These are phyloP conservation scores for Bellardia pandia DNA, from an alignment of 2,888 invertebrate genomes.

Conservation along the genomic window DNA sequence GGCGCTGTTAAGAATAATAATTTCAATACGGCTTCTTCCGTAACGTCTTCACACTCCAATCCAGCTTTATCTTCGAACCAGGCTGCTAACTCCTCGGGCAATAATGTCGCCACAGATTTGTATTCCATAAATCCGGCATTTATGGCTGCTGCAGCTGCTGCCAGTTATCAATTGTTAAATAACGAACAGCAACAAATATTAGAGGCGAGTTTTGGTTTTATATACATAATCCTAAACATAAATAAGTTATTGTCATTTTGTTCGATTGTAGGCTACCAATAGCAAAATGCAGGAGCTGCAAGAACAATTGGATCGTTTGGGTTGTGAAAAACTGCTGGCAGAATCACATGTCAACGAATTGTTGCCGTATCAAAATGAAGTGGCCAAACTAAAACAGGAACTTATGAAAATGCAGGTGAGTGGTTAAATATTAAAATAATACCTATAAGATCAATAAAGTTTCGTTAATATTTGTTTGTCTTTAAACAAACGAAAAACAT, in stretches of 20 bases:
- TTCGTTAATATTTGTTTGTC: no score
- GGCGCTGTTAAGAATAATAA: conserved; percentile 77
- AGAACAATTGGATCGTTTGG: conserved; percentile 87
- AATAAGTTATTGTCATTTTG: neutral
- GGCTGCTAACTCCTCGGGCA: conserved; percentile 59
- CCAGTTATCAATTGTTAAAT: conserved; percentile 79
- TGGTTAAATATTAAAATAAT: neutral
- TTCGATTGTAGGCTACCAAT: conserved; percentile 78
- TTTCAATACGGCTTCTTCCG: conserved; percentile 62
- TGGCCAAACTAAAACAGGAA: conserved; percentile 88
- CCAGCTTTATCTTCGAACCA: conserved; percentile 69
- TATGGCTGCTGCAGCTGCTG: conserved; percentile 77
- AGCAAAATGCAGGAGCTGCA: conserved; percentile 87
- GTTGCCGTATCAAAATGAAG: conserved; percentile 88
- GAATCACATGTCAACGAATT: conserved; percentile 87
- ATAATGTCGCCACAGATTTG: conserved; percentile 71
- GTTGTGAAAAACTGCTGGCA: conserved; percentile 87
- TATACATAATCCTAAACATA: neutral
- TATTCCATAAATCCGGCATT: conserved; percentile 77
- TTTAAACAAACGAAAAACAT: no score
- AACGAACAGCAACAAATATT: conserved; percentile 80
- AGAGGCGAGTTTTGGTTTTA: conserved; percentile 76
- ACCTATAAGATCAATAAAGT: no score
- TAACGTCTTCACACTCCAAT: conserved; percentile 66
- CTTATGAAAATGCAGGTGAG: conserved; percentile 89